These are phyloP conservation scores for Troglohyphantes excavatus DNA, from an alignment of 2,888 invertebrate genomes.

Conservation along the genomic window DNA sequence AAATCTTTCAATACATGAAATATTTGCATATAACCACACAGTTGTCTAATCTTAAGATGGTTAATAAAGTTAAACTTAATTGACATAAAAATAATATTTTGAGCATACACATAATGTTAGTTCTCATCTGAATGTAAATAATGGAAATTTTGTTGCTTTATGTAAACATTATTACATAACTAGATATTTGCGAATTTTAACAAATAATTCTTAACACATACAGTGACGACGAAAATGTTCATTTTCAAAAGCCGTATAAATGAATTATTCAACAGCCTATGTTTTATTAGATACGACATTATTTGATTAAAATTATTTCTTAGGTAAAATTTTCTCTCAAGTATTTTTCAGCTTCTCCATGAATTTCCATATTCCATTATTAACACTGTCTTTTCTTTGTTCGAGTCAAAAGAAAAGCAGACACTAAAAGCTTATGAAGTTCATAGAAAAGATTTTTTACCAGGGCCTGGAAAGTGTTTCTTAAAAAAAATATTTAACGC, in stretches of 20 bases:
- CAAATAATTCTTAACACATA: too few relatives aligned
- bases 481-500: not conserved
- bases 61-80: constrained; percentile 23
- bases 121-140: too few relatives aligned
- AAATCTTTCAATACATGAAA: too few relatives aligned
- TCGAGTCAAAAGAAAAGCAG: not conserved
- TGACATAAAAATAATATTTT: too few relatives aligned
- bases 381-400: not conserved
- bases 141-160: too few relatives aligned
- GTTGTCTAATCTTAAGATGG: not conserved
- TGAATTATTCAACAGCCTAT: too few relatives aligned
- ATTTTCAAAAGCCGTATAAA: too few relatives aligned
- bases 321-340: not conserved
- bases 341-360: not conserved
- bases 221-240: too few relatives aligned
- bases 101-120: too few relatives aligned
- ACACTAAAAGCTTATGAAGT: not conserved
- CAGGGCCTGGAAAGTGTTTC: not conserved
- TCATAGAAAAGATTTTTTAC: not conserved
- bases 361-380: not conserved
- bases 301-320: not conserved
- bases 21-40: too few relatives aligned
- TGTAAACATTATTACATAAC: too few relatives aligned
- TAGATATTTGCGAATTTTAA: too few relatives aligned
- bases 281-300: not conserved